These are phyloP conservation scores for Metallyticus violacea DNA, from an alignment of 2,888 invertebrate species.

Conservation along the genomic window DNA sequence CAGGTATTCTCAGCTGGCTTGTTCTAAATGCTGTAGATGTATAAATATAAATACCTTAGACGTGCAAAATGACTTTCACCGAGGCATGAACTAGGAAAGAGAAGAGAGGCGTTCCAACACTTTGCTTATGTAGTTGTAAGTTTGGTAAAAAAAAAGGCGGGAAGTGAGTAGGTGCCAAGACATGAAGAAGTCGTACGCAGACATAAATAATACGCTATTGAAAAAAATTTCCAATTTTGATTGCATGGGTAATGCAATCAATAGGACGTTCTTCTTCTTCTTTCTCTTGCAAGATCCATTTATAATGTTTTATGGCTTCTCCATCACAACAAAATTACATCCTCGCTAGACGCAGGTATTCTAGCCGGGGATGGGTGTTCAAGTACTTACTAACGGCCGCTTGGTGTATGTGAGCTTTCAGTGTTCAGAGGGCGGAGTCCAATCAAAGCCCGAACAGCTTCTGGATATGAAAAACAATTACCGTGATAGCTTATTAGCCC, in stretches of 20 bases:
- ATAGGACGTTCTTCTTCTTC: not conserved
- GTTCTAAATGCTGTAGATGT: too few species aligned
- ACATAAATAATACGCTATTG: not conserved
- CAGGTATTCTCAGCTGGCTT: too few species aligned
- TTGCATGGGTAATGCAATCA: not conserved
- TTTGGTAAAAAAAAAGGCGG: not conserved
- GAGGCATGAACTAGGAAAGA: too few species aligned
- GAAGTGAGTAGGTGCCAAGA: not conserved
- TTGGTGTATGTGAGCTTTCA: too few species aligned
- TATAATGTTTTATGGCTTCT: constrained; percentile 13
- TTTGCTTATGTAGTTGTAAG: too few species aligned
- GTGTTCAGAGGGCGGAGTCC: constrained; percentile 6
- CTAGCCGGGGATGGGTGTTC: too few species aligned
- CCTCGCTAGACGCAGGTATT: too few species aligned
- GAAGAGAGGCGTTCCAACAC: too few species aligned
- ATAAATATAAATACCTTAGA: too few species aligned
- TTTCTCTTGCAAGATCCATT: constrained; percentile 1
- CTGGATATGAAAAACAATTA: constrained; percentile 22
- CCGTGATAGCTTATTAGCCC: constrained; percentile 20
- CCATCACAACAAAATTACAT: not conserved
- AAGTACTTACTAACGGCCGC: too few species aligned
- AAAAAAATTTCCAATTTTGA: not conserved
- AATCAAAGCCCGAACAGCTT: constrained; percentile 1
- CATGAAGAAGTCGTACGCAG: not conserved
- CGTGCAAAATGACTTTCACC: too few species aligned